A percentile compares a stretch with the other conserved stretches of the same genome.
phyloP scores from a whole-genome alignment of 2,113 vertebrate species.

The Todiramphus saurophagus region DNA sequence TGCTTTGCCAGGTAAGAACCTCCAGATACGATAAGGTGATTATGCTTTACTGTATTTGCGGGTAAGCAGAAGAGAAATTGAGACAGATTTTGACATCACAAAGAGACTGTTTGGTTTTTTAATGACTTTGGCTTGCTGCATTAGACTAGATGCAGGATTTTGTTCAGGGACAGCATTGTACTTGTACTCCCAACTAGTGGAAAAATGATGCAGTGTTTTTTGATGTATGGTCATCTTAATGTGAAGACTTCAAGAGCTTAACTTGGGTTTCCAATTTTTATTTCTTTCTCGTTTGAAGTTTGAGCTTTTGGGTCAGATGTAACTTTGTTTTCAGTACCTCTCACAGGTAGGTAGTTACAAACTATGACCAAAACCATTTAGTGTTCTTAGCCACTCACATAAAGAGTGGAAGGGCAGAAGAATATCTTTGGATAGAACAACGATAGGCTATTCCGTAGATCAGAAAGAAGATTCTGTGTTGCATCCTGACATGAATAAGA shows the following conservation, averaged over 20 bases:
- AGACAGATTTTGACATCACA: neutral
- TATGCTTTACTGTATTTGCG: neutral
- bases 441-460: neutral
- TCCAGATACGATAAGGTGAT: neutral
- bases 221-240: neutral
- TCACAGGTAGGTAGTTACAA: neutral
- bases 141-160: neutral
- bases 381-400: neutral
- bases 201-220: neutral
- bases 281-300: neutral
- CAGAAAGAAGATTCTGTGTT: neutral
- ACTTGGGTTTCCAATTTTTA: neutral
- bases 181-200: neutral
- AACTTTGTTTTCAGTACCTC: neutral
- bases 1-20: conserved; percentile 87
- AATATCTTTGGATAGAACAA: neutral
- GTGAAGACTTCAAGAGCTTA: neutral
- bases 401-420: neutral
- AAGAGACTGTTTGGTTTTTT: neutral
- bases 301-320: neutral
- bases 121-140: neutral
- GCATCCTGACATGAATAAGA: neutral
- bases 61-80: neutral
- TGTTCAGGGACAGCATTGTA: neutral
- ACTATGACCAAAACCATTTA: neutral